Conservation (phyloP, 2,113 vertebrate genomes). For the Nothobranchius furzeri region DNA sequence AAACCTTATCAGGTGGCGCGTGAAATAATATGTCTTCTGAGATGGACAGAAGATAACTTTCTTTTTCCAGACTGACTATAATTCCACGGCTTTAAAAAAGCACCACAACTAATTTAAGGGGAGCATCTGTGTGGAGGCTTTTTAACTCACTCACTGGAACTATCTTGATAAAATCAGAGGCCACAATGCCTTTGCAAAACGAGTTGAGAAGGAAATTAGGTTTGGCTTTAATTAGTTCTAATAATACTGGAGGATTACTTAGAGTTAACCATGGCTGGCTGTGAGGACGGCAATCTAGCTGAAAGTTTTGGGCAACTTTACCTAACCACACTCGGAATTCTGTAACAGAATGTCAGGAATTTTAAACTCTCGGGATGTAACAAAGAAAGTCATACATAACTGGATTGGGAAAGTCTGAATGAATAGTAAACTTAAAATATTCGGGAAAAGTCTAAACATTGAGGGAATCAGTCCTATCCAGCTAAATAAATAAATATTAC, state of each 20-base stretch:
- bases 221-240: slow-evolving; percentile 75
- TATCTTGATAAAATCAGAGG: slow-evolving; percentile 52
- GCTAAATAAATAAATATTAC: background rate
- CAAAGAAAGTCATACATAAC: background rate
- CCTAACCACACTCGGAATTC: slow-evolving; percentile 27
- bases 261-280: slow-evolving; percentile 38
- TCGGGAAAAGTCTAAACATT: background rate
- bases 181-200: slow-evolving; percentile 48
- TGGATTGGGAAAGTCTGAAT: background rate
- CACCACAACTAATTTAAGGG: slow-evolving; percentile 61
- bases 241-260: slow-evolving; percentile 65
- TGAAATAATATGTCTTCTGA: slow-evolving; percentile 23
- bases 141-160: slow-evolving; percentile 65
- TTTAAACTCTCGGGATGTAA: background rate
- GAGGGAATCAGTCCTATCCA: background rate
- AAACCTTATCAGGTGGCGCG: slow-evolving; percentile 48
- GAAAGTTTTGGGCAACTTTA: slow-evolving; percentile 53
- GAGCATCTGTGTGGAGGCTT: slow-evolving; percentile 70
- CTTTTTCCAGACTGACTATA: slow-evolving; percentile 38
- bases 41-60: slow-evolving; percentile 35
- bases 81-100: slow-evolving; percentile 45
- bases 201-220: slow-evolving; percentile 56
- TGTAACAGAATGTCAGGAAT: background rate
- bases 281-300: slow-evolving; percentile 18
- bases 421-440: too few species aligned